Conservation (phyloP, 1,140 invertebrate species). For the Drosophila kurseongensis region DNA sequence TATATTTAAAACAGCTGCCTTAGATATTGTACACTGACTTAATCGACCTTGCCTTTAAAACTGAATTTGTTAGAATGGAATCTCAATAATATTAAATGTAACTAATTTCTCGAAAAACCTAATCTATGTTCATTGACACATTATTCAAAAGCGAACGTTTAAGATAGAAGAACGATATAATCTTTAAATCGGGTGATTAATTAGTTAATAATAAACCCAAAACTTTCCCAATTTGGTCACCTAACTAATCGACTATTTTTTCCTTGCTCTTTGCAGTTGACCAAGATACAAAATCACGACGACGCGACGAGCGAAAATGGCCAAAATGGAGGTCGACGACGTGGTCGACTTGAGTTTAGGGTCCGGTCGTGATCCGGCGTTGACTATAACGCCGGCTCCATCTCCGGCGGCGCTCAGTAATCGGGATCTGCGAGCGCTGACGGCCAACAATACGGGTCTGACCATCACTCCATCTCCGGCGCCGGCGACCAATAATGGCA, state of each 20-base stretch:
- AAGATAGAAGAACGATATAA: too few relatives aligned
- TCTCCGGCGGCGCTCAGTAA: constrained; percentile 53
- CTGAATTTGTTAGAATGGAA: too few relatives aligned
- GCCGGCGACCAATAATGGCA: constrained; percentile 27
- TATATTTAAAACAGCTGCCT: too few relatives aligned
- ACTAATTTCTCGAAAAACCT: too few relatives aligned
- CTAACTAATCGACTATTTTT: constrained; percentile 6
- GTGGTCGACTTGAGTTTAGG: constrained; percentile 87
- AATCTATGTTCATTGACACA: too few relatives aligned
- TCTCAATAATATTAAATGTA: too few relatives aligned
- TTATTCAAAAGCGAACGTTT: too few relatives aligned
- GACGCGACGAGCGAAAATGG: constrained; percentile 85
- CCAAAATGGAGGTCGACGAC: constrained; percentile 88
- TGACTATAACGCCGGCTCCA: constrained; percentile 76
- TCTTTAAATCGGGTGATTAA: too few relatives aligned
- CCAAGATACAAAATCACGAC: constrained; percentile 73
- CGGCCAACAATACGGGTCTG: constrained; percentile 76
- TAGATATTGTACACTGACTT: too few relatives aligned
- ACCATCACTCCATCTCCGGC: constrained; percentile 79
- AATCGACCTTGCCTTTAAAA: too few relatives aligned
- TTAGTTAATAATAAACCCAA: too few relatives aligned
- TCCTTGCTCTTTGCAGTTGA: constrained; percentile 43
- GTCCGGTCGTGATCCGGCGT: constrained; percentile 82
- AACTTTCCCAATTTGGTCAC: background rate
- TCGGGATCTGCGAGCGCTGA: constrained; percentile 75